Percentiles rank a stretch among this genome's conserved stretches.
Conservation (phyloP, 2,113 vertebrate genomes). For the Trinectes maculatus region DNA sequence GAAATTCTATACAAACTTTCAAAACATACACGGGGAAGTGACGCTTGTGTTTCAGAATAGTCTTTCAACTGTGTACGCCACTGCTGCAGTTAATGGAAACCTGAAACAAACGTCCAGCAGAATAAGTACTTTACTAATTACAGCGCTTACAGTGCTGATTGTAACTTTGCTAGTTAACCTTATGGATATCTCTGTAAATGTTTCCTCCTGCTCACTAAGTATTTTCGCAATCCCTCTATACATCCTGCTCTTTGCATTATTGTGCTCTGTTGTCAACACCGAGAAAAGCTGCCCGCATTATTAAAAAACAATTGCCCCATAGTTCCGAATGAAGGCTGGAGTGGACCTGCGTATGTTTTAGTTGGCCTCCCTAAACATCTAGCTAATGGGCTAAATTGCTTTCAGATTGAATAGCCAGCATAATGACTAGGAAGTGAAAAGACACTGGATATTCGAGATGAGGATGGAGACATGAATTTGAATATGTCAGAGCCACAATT, state of each 20-base stretch:
- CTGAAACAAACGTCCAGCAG: slow-evolving; percentile 50
- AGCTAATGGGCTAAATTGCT: slow-evolving; percentile 73
- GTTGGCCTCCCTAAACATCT: slow-evolving; percentile 49
- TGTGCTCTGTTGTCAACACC: slow-evolving; percentile 48
- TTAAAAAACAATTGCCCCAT: slow-evolving; percentile 66
- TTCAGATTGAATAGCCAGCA: slow-evolving; percentile 63
- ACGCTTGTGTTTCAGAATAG: slow-evolving; percentile 20
- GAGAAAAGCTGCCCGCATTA: slow-evolving; percentile 39
- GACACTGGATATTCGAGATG: slow-evolving; percentile 50
- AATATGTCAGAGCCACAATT: slow-evolving; percentile 31
- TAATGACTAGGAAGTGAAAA: slow-evolving; percentile 48
- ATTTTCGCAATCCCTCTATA: slow-evolving; percentile 52
- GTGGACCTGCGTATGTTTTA: slow-evolving; percentile 52
- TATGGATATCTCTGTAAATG: slow-evolving; percentile 56
- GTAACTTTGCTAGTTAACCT: slow-evolving; percentile 67
- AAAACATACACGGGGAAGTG: neutral
- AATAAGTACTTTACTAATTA: slow-evolving; percentile 58
- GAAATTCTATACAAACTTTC: neutral
- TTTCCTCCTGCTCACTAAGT: slow-evolving; percentile 59
- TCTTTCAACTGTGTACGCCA: slow-evolving; percentile 11
- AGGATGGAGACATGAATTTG: slow-evolving; percentile 34
- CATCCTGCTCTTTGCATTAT: slow-evolving; percentile 69
- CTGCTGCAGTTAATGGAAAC: slow-evolving; percentile 42
- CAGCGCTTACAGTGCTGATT: slow-evolving; percentile 55
- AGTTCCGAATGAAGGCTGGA: slow-evolving; percentile 44